Evolutionary conservation across 2,888 invertebrate genomes (phyloP).

Genomic region (Andrena hattorfiana): DNA sequence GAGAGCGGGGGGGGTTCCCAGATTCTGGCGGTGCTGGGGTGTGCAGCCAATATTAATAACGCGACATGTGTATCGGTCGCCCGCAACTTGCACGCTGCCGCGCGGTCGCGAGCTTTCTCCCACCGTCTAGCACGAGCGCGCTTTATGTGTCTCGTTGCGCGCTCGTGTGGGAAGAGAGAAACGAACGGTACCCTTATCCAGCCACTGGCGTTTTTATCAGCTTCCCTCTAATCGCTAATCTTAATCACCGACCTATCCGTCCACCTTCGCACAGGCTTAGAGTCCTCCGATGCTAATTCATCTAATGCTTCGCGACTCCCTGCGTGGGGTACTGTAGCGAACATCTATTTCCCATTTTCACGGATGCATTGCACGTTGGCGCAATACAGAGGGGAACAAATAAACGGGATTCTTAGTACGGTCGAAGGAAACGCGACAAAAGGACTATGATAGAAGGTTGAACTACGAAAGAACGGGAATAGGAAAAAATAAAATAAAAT

Average conservation of each 20-base stretch:
- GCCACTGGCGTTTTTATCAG: conserved; percentile 35
- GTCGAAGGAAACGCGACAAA: too few relatives aligned
- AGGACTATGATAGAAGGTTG: not conserved
- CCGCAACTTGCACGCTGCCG: conserved; percentile 66
- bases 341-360: not conserved
- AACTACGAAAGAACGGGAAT: conserved; percentile 19
- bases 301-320: not conserved
- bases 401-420: too few relatives aligned
- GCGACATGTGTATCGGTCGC: conserved; percentile 76
- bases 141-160: conserved; percentile 44
- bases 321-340: not conserved
- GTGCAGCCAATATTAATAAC: conserved; percentile 77
- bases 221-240: conserved; percentile 48
- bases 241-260: conserved; percentile 38
- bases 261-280: not conserved
- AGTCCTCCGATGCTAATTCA: not conserved
- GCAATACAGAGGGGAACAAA: too few relatives aligned
- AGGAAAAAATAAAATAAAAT: not conserved
- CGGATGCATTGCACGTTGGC: too few relatives aligned
- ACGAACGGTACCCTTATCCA: conserved; percentile 46
- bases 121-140: conserved; percentile 43
- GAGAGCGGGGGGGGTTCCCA: conserved; percentile 30
- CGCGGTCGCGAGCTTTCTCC: conserved; percentile 61
- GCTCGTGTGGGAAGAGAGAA: conserved; percentile 35
- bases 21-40: conserved; percentile 58